These are phyloP conservation scores for Chelonus formosanus DNA, from an alignment of 2,888 invertebrate genomes.

Conservation along the genomic window DNA sequence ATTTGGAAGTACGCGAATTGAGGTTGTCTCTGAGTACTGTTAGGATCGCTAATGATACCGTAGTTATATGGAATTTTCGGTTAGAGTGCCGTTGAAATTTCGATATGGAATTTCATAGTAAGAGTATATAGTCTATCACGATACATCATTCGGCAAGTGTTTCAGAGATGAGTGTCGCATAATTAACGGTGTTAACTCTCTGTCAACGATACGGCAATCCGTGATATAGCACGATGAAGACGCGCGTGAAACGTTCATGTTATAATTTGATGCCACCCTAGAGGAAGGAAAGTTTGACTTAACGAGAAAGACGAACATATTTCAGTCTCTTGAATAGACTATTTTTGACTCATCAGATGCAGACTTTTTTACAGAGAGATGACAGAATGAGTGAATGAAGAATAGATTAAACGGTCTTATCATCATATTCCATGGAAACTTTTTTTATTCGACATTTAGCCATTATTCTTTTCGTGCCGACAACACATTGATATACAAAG, in stretches of 20 bases:
- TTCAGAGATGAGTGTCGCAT: slow-evolving; percentile 38
- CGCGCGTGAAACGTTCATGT: slow-evolving; percentile 15
- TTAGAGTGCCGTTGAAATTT: slow-evolving; percentile 28
- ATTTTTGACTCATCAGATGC: slow-evolving; percentile 22
- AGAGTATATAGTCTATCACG: slow-evolving; percentile 22
- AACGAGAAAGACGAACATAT: not conserved
- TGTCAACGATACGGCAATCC: slow-evolving; percentile 30
- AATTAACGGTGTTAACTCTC: slow-evolving; percentile 41
- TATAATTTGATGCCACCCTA: slow-evolving; percentile 29
- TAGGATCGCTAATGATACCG: not conserved
- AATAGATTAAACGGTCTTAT: slow-evolving; percentile 33
- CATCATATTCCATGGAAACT: slow-evolving; percentile 26
- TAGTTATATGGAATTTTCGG: slow-evolving; percentile 26
- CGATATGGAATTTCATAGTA: slow-evolving; percentile 26
- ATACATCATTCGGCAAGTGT: slow-evolving; percentile 32
- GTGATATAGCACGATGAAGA: slow-evolving; percentile 20
- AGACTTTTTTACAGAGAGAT: slow-evolving; percentile 11
- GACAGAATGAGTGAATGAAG: slow-evolving; percentile 34
- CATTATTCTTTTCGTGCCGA: not conserved
- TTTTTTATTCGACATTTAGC: slow-evolving; percentile 18
- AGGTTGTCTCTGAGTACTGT: not conserved
- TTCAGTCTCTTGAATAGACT: slow-evolving; percentile 16
- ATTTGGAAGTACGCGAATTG: too few relatives aligned
- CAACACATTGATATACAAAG: too few relatives aligned
- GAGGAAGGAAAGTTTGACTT: slow-evolving; percentile 25